Evolutionary conservation across 2,888 invertebrate species (phyloP), one percentile per base, ranked within the genome.

Genomic region (Beris morrisii): DNA sequence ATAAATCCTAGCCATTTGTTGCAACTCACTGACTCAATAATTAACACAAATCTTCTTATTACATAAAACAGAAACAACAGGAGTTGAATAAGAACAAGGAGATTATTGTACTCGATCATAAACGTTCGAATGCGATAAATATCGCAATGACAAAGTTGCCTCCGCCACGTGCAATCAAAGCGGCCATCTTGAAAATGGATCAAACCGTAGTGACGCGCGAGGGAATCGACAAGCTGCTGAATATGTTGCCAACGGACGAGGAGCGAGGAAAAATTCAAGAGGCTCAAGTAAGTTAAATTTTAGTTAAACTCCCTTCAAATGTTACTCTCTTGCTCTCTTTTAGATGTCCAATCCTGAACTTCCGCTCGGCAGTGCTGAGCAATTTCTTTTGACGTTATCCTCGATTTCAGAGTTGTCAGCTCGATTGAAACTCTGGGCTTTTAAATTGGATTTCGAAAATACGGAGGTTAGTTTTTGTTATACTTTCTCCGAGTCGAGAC

Each of bases 121-220:
- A 98, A 79, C 86, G 99, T 71, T 99, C 99, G 6, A 99, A 99
- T 80, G 97, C 97, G 50, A 99, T 99, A 73, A 99, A 99, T 79
- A 99, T 99, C 74, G 97, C 97, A 13, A 93, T 99, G 91, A 99
- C 98, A 28, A 98, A 97, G 79, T 83, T 99, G 71, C 99, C 99
- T 3, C 97, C 97, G 0, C 95, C 97, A 0, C 87, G 97, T 71
- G 95, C 97, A 6, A 99, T 99, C 71, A 98, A 98, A 79, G 93
- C 97, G n/a, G 99, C 98, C 31, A 95, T 97, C 70, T 84, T 99
- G 79, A 99, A 99, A 83, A 99, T 99, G 97, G 99, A 99, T 79
- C 93, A 94, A 1, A 94, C 97, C 1, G 95, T 99, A 55, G 93
- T 99, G 82, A 99, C 97, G 73, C 86, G 97, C 73, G 99, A 99